These are phyloP conservation scores for Drosophila paucipuncta DNA, from an alignment of 2,888 invertebrate species.

Conservation along the genomic window DNA sequence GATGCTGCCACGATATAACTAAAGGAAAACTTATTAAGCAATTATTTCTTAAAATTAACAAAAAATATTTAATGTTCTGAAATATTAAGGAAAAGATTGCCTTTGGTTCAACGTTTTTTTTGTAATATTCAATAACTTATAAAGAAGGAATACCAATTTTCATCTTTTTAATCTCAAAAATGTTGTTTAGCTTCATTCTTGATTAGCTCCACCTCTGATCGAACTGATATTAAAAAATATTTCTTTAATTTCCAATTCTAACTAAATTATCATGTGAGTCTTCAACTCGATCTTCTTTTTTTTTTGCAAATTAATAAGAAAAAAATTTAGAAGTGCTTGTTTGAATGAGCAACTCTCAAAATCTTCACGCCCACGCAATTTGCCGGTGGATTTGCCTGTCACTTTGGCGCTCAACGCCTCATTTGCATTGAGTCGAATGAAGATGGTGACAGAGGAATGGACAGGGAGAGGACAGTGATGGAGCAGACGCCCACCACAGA, in stretches of 20 bases:
- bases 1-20: neutral
- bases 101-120: neutral
- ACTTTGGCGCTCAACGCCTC: conserved; percentile 36
- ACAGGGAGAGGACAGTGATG: conserved; percentile 8
- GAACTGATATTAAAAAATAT: neutral
- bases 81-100: neutral
- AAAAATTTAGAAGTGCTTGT: conserved; percentile 8
- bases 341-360: conserved; percentile 31
- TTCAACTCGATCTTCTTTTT: conserved; percentile 8
- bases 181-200: neutral
- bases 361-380: conserved; percentile 40
- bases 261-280: conserved; percentile 11
- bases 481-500: conserved; percentile 42
- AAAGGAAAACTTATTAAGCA: neutral
- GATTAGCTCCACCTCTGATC: neutral
- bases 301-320: conserved; percentile 37
- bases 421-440: conserved; percentile 32
- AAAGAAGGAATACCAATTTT: neutral
- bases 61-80: neutral
- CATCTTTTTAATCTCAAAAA: neutral
- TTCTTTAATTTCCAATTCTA: neutral
- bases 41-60: conserved; percentile 2
- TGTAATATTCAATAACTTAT: neutral
- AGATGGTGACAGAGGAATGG: neutral
- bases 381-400: conserved; percentile 40